Base-by-base conservation (phyloP, 1,140 invertebrate species). In the Drosophila auraria region DNA sequence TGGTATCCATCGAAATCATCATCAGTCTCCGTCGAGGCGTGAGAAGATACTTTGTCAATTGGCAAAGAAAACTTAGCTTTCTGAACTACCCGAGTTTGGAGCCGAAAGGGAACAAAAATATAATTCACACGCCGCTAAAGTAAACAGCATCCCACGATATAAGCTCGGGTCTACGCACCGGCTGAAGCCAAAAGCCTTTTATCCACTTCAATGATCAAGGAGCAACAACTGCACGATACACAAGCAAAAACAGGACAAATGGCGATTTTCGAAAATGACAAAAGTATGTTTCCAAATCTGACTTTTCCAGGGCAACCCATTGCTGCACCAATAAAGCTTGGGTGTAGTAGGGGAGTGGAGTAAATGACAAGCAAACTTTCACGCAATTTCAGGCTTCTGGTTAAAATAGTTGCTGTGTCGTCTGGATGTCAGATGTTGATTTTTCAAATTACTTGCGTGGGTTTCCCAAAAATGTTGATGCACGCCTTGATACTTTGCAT, bases 181-280 rank as follows among this genome's bases (percentile, higher is more conserved):
- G 45, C 70, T 63, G 38, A 68, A 72, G 38, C 47, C 62, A 64
- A 90, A 91, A 91, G 77, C 86, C 87, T 90, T 90, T 90, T 80
- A 89, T 90, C 83, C 80, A 90, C 86, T 90, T 78, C 81, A 89
- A 30, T 72, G 78, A 83, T 87, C 80, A 80, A 87, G 86, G 84
- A 78, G 84, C 84, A 84, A 84, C 84, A 83, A 84, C 64, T 60
- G 73, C 73, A 54, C 49, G 62, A 71, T 89, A 78, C 81, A 73
- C 80, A 86, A 83, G 61, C 84, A 83, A 72, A 57, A 58, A 58
- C 47, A 57, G 69, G 33, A 59, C 68, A 74, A 80, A 89, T 75
- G 83, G 86, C 80, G 82, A 90, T 90, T 91, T 90, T 91, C 87
- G 86, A 90, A 91, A 91, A 91, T 91, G 79, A 83, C 82, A 89